phyloP scores from a whole-genome alignment of 2,113 vertebrate species.

The Chionomys nivalis region DNA sequence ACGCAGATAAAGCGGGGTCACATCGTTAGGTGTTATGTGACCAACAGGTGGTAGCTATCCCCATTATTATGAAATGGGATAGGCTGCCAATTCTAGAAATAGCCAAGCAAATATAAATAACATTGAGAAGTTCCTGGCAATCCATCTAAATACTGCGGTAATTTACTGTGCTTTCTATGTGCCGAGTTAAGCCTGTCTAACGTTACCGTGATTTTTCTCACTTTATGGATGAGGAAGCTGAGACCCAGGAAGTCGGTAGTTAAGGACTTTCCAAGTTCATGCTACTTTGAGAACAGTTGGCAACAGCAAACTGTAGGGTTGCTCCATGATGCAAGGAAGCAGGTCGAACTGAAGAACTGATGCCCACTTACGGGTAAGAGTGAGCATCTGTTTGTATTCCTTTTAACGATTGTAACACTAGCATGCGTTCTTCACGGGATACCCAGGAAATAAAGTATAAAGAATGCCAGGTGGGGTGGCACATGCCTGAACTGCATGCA shows the following conservation, averaged over 20 bases:
- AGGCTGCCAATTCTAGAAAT: constrained; percentile 68
- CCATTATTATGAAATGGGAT: constrained; percentile 67
- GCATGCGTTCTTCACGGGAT: neutral
- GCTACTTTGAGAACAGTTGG: constrained; percentile 46
- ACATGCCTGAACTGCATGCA: neutral
- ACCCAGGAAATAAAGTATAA: neutral
- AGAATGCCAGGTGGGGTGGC: neutral
- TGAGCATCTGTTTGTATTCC: neutral
- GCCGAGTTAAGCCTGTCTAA: constrained; percentile 71
- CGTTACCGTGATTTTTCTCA: constrained; percentile 77
- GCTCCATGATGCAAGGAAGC: neutral
- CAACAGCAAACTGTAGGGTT: neutral
- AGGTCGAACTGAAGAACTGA: neutral
- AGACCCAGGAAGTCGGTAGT: constrained; percentile 70
- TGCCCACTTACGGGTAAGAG: neutral
- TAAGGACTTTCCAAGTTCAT: constrained; percentile 69
- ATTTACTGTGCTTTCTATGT: constrained; percentile 69
- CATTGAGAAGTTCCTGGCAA: constrained; percentile 74
- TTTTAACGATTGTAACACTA: neutral
- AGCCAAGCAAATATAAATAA: constrained; percentile 78
- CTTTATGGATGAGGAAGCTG: constrained; percentile 75
- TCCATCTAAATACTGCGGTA: constrained; percentile 67
- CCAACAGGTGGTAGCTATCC: constrained; percentile 70
- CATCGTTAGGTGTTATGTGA: neutral
- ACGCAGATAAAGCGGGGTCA: constrained; percentile 35